A percentile compares a stretch with the other conserved stretches of the same genome.
These are phyloP conservation scores for Zaprionus lineosus DNA, from an alignment of 2,888 invertebrate species.

Conservation along the genomic window DNA sequence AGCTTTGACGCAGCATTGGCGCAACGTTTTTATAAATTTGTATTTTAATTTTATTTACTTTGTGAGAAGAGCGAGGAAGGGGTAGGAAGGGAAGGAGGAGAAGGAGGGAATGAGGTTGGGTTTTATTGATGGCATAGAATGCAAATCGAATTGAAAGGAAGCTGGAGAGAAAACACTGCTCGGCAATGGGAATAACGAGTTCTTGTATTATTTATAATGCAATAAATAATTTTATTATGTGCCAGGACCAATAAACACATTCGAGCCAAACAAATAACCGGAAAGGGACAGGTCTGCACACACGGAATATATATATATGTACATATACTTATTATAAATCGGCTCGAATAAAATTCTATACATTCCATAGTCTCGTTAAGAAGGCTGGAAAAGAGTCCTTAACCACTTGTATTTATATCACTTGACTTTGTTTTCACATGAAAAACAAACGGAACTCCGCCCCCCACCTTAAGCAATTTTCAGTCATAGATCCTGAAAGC, in stretches of 20 bases:
- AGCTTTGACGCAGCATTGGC: conserved; percentile 17
- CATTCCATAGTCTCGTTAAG: no score
- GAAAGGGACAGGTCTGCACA: conserved; percentile 44
- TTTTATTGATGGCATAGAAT: conserved; percentile 58
- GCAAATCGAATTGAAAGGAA: conserved; percentile 70
- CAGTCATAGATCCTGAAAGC: no score
- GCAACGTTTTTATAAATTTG: conserved; percentile 55
- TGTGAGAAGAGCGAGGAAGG: conserved; percentile 1
- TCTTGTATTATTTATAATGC: conserved; percentile 69
- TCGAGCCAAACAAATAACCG: conserved; percentile 61
- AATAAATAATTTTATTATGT: conserved; percentile 77
- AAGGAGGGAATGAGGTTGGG: not conserved
- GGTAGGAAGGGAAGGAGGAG: not conserved
- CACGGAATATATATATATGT: no score
- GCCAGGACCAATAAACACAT: conserved; percentile 63
- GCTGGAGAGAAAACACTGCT: conserved; percentile 24
- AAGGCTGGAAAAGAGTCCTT: no score
- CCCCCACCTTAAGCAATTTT: no score
- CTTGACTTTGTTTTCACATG: conserved; percentile 13
- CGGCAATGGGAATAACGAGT: conserved; percentile 57
- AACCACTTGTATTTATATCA: conserved; percentile 10
- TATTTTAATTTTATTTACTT: conserved; percentile 70
- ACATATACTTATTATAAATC: no score
- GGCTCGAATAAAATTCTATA: no score
- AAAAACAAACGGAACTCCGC: conserved; percentile 22